A percentile compares a stretch with the other conserved stretches of the same genome.
These are phyloP conservation scores for Slavum lentiscoides DNA, from an alignment of 2,888 invertebrate genomes.

Conservation along the genomic window DNA sequence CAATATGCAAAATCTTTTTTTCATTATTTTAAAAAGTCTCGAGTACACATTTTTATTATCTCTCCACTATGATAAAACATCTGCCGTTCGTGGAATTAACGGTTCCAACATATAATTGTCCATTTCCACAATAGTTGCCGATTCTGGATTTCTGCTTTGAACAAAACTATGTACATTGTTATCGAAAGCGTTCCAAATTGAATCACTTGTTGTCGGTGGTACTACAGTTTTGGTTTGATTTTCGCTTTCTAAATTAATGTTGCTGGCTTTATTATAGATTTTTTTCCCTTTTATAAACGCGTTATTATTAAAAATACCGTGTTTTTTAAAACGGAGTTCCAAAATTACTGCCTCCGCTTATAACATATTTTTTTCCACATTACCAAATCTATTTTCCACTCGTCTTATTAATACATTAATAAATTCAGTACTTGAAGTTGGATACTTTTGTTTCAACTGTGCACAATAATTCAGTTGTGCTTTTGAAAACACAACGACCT, in stretches of 20 bases:
- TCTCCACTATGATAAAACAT: conserved; percentile 56
- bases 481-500: neutral
- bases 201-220: conserved; percentile 8
- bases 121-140: conserved; percentile 54
- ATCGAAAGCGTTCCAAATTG: conserved; percentile 30
- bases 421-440: neutral
- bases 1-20: conserved; percentile 55
- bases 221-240: neutral
- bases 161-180: neutral
- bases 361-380: conserved; percentile 48
- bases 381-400: conserved; percentile 40
- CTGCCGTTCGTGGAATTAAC: conserved; percentile 48
- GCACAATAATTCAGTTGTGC: neutral
- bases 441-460: neutral
- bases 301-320: neutral
- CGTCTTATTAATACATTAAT: neutral
- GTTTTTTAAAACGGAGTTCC: conserved; percentile 50
- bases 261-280: neutral
- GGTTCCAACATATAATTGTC: conserved; percentile 55
- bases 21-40: conserved; percentile 55
- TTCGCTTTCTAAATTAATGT: neutral
- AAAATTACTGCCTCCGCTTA: conserved; percentile 51
- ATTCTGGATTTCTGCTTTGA: conserved; percentile 15
- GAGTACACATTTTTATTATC: conserved; percentile 55
- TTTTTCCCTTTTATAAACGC: neutral